A percentile compares a stretch with the other conserved stretches of the same genome.
phyloP scores from a whole-genome alignment of 2,113 vertebrate species.

The Paramormyrops kingsleyae region DNA sequence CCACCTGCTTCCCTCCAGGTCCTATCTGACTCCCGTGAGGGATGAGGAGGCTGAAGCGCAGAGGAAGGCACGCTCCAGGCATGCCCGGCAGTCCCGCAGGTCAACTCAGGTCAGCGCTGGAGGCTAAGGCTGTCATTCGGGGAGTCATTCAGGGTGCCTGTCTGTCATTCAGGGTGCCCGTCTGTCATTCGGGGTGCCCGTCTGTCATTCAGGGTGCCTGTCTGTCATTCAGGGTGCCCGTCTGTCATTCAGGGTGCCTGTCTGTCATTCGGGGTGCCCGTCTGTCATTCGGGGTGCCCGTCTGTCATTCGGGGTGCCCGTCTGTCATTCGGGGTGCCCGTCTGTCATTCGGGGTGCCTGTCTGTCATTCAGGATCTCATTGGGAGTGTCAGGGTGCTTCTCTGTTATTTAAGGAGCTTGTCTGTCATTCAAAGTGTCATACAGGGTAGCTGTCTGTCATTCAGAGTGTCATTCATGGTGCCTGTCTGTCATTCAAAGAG shows the following conservation, averaged over 20 bases:
- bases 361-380: not conserved
- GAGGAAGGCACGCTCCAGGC: constrained; percentile 68
- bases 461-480: not conserved
- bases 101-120: constrained; percentile 4
- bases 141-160: not conserved
- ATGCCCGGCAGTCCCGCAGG: constrained; percentile 45
- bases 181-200: not conserved
- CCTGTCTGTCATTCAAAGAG: not conserved
- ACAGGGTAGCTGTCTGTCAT: not conserved
- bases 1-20: constrained; percentile 41
- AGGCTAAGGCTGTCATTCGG: not conserved
- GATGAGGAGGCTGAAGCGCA: constrained; percentile 72
- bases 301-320: not conserved
- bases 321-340: not conserved
- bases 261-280: not conserved
- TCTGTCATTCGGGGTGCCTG: not conserved
- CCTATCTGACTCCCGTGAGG: constrained; percentile 67
- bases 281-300: not conserved
- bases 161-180: not conserved
- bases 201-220: not conserved
- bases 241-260: not conserved
- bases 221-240: not conserved
- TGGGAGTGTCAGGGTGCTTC: not conserved
- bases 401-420: not conserved
- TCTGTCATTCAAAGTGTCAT: not conserved